Conservation (phyloP, 2,888 invertebrate species). For the Diarsia dahlii region DNA sequence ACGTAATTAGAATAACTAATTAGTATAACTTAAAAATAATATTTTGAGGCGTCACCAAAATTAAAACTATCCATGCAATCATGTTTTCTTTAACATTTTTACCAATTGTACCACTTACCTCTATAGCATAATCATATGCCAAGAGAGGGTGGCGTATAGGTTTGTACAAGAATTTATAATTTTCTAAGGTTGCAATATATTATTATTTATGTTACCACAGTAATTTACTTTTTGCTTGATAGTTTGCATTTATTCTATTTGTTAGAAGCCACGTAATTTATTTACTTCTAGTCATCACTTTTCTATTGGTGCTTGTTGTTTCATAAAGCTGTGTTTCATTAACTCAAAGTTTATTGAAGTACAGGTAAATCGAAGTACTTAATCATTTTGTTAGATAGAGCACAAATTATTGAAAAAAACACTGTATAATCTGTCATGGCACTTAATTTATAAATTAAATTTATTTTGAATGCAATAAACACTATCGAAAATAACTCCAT, state of each 20-base stretch:
- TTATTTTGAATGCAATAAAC: conserved; percentile 15
- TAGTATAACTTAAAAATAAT: not conserved
- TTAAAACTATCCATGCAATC: not conserved
- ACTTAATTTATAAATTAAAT: not conserved
- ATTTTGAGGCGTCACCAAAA: not conserved
- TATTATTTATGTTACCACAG: not conserved
- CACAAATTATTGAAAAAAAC: not conserved
- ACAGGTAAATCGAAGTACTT: not conserved
- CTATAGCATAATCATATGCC: not conserved
- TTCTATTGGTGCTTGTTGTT: conserved; percentile 11
- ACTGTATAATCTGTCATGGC: not conserved
- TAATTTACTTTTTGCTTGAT: not conserved
- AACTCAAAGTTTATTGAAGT: not conserved
- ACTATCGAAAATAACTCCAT: not conserved
- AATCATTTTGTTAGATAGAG: not conserved
- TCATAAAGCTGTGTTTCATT: not conserved
- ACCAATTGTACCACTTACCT: not conserved
- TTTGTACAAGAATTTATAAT: not conserved
- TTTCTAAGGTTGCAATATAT: not conserved
- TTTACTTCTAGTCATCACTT: conserved; percentile 53
- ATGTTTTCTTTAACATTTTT: not conserved
- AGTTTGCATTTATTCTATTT: conserved; percentile 15
- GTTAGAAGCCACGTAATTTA: conserved; percentile 24
- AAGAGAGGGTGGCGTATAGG: not conserved
- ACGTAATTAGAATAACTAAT: not conserved